Evolutionary conservation across 2,797 vertebrate genomes (phyloP).

Genomic region (Coracias cyanogaster): DNA sequence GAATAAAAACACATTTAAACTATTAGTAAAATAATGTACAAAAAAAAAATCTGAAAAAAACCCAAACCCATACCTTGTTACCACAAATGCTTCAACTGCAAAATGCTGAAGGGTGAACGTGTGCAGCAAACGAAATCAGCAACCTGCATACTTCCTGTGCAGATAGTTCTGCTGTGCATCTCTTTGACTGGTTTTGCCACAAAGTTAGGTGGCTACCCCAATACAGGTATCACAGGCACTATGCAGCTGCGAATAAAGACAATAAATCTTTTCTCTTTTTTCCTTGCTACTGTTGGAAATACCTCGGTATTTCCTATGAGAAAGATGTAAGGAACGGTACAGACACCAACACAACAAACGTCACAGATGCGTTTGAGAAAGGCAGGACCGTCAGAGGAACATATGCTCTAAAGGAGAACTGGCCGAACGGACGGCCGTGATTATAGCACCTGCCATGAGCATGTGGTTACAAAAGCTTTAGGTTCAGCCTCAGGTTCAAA

Average conservation of each 20-base stretch:
- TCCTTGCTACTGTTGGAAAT: background rate
- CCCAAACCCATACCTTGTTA: background rate
- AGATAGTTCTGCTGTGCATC: background rate
- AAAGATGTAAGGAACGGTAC: background rate
- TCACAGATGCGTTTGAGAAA: background rate
- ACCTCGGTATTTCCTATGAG: background rate
- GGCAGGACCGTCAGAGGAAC: background rate
- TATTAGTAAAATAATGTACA: background rate
- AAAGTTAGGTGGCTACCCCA: background rate
- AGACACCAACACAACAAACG: background rate
- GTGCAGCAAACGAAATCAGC: background rate
- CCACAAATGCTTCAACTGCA: background rate
- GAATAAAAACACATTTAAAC: background rate
- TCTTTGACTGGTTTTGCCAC: background rate
- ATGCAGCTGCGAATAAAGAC: background rate
- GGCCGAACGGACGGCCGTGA: background rate
- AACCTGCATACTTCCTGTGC: background rate
- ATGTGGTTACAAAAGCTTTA: background rate
- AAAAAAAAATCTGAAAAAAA: background rate
- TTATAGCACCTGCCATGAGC: background rate
- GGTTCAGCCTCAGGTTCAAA: background rate
- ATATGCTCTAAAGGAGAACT: accelerated
- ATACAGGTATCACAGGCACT: background rate
- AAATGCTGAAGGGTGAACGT: background rate
- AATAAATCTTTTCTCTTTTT: background rate